Base-by-base conservation (phyloP, 2,888 invertebrate species). In the Mesorhabditis spiculigera region DNA sequence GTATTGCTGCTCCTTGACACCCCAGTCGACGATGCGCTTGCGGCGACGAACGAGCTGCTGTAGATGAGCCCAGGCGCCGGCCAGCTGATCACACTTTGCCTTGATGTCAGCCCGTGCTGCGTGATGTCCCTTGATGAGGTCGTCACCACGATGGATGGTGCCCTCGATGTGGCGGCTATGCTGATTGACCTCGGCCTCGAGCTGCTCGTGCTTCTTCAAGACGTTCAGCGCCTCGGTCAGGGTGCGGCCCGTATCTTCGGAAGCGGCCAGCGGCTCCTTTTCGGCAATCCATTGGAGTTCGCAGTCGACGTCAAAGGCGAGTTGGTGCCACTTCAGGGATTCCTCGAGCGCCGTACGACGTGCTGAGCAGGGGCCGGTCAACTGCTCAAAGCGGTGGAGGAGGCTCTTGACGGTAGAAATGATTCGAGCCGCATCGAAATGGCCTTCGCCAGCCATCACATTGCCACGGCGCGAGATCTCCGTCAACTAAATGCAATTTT, bases 211-310 rank as follows among this genome's bases (percentile, higher is more conserved):
- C 86, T 95, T 95, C 88, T 95, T 96, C 86, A 92, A 90, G 71
- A 93, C 90, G 16, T 92, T 93, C 86, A 95, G 94, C 0, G 95
- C 94, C 82, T 95, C 94, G 84, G 94, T 92, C 62, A 97, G 89
- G 87, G 93, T 95, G 68, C 91, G 91, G 0, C 94, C 94, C 43
- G 92, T 88, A 44, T 88, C 88, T 50, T 85, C 85, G 0, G 93
- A 92, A 0, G 91, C 89, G 0, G 93, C 94, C 0, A 91, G 90
- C 0, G 93, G 92, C 77, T 28, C 75, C 73, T 94, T 93, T 87
- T 96, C 96, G 61, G 91, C 91, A 76, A 97, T 92, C 97, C 97
- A 98, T 85, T 93, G 94, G 81, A 94, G 89, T 86, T 98, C 96
- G 1, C 92, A 91, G 66, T 93, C 92, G 65, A 95, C 90, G 85